Evolutionary conservation across 1,140 invertebrate genomes (phyloP).

Genomic region (Harlomillsia oculata): DNA sequence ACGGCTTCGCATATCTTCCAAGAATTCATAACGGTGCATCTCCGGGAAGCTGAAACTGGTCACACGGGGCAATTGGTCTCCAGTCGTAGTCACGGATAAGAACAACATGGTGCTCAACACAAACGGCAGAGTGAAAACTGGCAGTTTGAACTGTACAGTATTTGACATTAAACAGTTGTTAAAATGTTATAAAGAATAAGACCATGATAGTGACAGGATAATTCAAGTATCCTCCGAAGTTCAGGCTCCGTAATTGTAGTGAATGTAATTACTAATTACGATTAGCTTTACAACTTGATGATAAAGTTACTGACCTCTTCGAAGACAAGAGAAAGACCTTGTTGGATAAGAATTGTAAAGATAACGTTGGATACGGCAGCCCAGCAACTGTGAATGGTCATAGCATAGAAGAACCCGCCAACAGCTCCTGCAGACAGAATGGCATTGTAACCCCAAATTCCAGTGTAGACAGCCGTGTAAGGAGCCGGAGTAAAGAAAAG

Average conservation of each 20-base stretch:
- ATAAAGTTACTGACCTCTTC: background rate
- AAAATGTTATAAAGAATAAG: too few relatives aligned
- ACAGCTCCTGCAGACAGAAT: constrained; percentile 40
- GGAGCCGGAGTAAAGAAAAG: constrained; percentile 32
- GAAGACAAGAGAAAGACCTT: constrained; percentile 12
- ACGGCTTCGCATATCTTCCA: background rate
- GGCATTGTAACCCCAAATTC: constrained; percentile 44
- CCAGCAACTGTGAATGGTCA: constrained; percentile 40
- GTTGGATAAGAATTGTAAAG: constrained; percentile 41
- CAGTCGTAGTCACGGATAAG: constrained; percentile 37
- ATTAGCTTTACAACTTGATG: background rate
- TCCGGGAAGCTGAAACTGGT: constrained; percentile 39
- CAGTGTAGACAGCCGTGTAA: constrained; percentile 38
- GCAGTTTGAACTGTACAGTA: constrained; percentile 38
- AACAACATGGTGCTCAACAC: constrained; percentile 41
- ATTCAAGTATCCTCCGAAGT: too few relatives aligned
- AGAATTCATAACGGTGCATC: constrained; percentile 37
- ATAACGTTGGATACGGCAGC: constrained; percentile 39
- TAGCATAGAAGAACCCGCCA: constrained; percentile 41
- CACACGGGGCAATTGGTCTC: constrained; percentile 30
- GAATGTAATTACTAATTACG: too few relatives aligned
- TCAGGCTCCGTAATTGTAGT: too few relatives aligned
- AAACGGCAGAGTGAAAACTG: constrained; percentile 42
- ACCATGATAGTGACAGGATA: too few relatives aligned
- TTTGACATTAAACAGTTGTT: too few relatives aligned